Conservation (phyloP, 2,888 invertebrate species). For the Smittia sp. region DNA sequence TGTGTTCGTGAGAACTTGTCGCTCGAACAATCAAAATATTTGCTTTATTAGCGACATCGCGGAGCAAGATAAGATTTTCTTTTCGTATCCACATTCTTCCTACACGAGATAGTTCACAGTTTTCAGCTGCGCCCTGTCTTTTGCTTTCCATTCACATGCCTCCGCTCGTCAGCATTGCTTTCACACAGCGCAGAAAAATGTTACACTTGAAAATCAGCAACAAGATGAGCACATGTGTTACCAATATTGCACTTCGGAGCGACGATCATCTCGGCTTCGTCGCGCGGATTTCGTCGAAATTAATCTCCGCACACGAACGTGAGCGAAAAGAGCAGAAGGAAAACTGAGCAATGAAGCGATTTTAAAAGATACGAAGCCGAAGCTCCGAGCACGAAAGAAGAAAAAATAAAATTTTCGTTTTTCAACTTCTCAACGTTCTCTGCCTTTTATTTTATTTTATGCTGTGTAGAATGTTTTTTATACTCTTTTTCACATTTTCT, state of each 20-base stretch:
- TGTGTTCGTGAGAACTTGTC: not conserved
- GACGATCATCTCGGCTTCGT: no score
- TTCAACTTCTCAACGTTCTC: constrained; percentile 34
- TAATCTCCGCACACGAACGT: not conserved
- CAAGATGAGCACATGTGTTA: constrained; percentile 23
- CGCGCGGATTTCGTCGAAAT: not conserved
- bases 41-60: constrained; percentile 18
- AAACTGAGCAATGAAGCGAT: constrained; percentile 25
- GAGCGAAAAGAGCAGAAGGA: not conserved
- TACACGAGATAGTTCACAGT: not conserved
- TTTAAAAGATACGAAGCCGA: constrained; percentile 27
- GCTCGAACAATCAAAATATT: constrained; percentile 3
- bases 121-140: not conserved
- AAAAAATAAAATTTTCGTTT: constrained; percentile 21
- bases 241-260: constrained; percentile 12
- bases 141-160: not conserved
- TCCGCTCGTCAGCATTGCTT: not conserved
- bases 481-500: constrained; percentile 40
- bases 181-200: not conserved
- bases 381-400: constrained; percentile 26
- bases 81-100: not conserved
- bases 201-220: not conserved
- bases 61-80: not conserved
- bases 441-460: constrained; percentile 21
- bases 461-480: constrained; percentile 34